Conservation (phyloP, 53 echinoderm and acorn worm species). For the Glandiceps talaboti region DNA sequence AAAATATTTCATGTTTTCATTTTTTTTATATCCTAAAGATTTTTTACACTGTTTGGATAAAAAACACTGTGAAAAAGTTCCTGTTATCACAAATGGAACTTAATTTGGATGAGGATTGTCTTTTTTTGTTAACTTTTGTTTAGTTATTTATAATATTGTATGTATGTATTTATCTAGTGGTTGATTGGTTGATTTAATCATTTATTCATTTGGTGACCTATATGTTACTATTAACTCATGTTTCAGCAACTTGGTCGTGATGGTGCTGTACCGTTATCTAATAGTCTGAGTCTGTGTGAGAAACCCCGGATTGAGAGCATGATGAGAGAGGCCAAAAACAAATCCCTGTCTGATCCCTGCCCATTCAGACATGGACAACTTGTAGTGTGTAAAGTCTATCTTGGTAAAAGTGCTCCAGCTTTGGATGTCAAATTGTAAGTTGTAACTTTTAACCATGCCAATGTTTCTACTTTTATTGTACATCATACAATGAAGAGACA, state of each 20-base stretch:
- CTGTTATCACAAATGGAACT: too few relatives aligned
- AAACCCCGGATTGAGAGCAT: slow-evolving; percentile 57
- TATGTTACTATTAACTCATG: neutral
- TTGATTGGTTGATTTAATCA: neutral
- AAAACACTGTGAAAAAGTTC: too few relatives aligned
- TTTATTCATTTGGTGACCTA: neutral
- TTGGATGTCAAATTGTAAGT: slow-evolving; percentile 66
- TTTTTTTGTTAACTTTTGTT: too few relatives aligned
- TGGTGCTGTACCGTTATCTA: slow-evolving; percentile 79
- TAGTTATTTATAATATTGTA: too few relatives aligned
- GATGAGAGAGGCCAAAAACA: slow-evolving; percentile 41
- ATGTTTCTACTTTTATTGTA: neutral
- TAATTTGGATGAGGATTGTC: too few relatives aligned
- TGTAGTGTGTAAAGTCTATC: slow-evolving; percentile 94
- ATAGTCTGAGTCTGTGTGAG: slow-evolving; percentile 91
- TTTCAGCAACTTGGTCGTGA: slow-evolving; percentile 82
- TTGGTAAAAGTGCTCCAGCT: slow-evolving; percentile 89
- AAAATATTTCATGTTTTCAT: too few relatives aligned
- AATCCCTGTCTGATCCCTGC: slow-evolving; percentile 61
- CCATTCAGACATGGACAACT: slow-evolving; percentile 94
- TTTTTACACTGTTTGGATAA: too few relatives aligned
- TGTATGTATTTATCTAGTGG: too few relatives aligned
- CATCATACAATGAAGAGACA: neutral
- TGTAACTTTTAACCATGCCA: too few relatives aligned
- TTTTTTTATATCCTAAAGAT: too few relatives aligned